These are phyloP conservation scores for Lanius ludovicianus DNA, from an alignment of 2,113 vertebrate genomes.

Conservation along the genomic window DNA sequence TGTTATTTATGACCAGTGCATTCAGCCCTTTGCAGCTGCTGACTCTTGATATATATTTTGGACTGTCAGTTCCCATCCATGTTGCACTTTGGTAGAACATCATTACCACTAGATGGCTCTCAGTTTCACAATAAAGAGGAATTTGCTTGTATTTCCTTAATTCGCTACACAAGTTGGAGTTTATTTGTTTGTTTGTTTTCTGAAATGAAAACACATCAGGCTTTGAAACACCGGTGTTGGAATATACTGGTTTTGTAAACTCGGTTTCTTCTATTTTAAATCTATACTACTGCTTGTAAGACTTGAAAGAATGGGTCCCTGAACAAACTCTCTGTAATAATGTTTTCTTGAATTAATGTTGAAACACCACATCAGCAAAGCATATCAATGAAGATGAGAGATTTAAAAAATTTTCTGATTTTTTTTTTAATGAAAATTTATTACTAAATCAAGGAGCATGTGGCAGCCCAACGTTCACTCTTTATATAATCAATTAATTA, in stretches of 20 bases:
- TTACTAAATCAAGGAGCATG: neutral
- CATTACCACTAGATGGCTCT: constrained; percentile 65
- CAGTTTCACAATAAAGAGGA: neutral
- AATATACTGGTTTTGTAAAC: neutral
- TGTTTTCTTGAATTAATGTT: neutral
- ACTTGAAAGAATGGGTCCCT: neutral
- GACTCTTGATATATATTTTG: fast-evolving
- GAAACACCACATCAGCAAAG: neutral
- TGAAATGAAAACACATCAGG: neutral
- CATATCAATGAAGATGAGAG: neutral
- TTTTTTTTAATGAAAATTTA: neutral
- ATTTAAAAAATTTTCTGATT: neutral
- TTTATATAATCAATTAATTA: neutral
- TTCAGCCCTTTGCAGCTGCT: neutral
- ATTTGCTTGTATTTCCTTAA: neutral
- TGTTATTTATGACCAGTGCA: neutral
- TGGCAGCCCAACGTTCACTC: neutral
- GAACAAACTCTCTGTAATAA: neutral
- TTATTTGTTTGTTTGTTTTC: neutral
- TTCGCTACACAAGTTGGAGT: neutral
- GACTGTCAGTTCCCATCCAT: neutral
- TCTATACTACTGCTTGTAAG: neutral
- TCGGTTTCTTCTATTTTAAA: neutral
- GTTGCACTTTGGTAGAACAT: neutral
- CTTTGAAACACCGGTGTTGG: neutral